These are phyloP conservation scores for Conistra vaccinii DNA, from an alignment of 2,888 invertebrate species.

Conservation along the genomic window DNA sequence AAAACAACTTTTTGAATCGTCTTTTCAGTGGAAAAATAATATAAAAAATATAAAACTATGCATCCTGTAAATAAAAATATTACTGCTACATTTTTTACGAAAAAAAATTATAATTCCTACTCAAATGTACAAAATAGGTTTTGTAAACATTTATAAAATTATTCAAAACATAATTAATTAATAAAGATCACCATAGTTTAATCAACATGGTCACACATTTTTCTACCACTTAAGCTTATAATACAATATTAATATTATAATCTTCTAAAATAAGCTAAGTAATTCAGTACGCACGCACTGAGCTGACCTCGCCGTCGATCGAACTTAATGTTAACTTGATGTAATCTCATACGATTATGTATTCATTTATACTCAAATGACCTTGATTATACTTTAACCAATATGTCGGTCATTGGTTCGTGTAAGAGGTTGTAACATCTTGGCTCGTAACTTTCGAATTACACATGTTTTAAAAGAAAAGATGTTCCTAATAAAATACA, in stretches of 20 bases:
- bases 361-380: slow-evolving; percentile 42
- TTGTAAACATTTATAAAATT: neutral
- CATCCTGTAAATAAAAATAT: too few species aligned
- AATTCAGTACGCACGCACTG: slow-evolving; percentile 51
- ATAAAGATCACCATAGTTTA: neutral
- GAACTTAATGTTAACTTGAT: slow-evolving; percentile 40
- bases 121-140: too few species aligned
- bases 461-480: neutral
- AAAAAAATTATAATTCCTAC: too few species aligned
- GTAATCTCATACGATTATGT: slow-evolving; percentile 47
- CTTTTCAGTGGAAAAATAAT: neutral
- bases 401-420: slow-evolving; percentile 29
- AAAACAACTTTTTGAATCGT: neutral
- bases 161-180: neutral
- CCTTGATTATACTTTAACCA: slow-evolving; percentile 27
- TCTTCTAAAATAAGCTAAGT: slow-evolving; percentile 22
- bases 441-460: slow-evolving; percentile 9
- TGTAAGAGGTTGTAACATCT: slow-evolving; percentile 25
- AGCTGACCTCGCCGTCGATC: slow-evolving; percentile 43
- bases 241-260: slow-evolving; percentile 7
- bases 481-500: neutral
- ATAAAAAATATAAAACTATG: too few species aligned
- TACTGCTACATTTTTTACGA: too few species aligned
- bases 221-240: neutral
- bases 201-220: neutral